These are phyloP conservation scores for Drosophila teissieri DNA, from an alignment of 1,140 invertebrate species.

Conservation along the genomic window DNA sequence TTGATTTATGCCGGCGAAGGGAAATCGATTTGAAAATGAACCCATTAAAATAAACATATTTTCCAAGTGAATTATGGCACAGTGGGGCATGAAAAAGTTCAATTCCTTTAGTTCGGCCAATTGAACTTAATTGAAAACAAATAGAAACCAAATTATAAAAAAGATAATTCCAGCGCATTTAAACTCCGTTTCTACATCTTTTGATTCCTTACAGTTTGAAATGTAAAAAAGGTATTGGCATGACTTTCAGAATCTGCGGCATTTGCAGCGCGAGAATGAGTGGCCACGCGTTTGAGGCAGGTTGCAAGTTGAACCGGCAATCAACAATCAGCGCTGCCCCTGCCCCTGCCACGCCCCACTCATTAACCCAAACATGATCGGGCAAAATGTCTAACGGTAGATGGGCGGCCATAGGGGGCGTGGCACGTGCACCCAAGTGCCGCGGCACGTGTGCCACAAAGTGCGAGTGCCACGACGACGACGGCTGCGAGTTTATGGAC, in stretches of 20 bases:
- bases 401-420: slow-evolving; percentile 45
- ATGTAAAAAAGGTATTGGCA: not conserved
- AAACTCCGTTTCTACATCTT: too few species aligned
- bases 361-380: slow-evolving; percentile 80
- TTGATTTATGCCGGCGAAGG: slow-evolving; percentile 66
- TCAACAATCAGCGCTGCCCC: slow-evolving; percentile 72
- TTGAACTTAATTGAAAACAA: not conserved
- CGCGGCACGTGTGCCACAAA: slow-evolving; percentile 56
- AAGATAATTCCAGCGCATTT: too few species aligned
- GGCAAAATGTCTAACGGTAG: slow-evolving; percentile 74
- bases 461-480: not conserved
- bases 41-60: slow-evolving; percentile 34
- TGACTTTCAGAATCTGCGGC: slow-evolving; percentile 39
- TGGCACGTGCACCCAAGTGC: slow-evolving; percentile 66
- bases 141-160: too few species aligned
- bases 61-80: slow-evolving; percentile 31
- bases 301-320: slow-evolving; percentile 70
- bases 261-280: slow-evolving; percentile 5
- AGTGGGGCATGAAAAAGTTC: not conserved
- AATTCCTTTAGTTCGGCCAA: not conserved
- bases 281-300: slow-evolving; percentile 41
- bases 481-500: slow-evolving; percentile 13
- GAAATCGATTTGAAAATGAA: slow-evolving; percentile 54
- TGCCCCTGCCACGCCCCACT: slow-evolving; percentile 72
- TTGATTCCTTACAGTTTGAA: too few species aligned